Conservation (phyloP, 2,888 invertebrate genomes). For the Drosophila demipolita region DNA sequence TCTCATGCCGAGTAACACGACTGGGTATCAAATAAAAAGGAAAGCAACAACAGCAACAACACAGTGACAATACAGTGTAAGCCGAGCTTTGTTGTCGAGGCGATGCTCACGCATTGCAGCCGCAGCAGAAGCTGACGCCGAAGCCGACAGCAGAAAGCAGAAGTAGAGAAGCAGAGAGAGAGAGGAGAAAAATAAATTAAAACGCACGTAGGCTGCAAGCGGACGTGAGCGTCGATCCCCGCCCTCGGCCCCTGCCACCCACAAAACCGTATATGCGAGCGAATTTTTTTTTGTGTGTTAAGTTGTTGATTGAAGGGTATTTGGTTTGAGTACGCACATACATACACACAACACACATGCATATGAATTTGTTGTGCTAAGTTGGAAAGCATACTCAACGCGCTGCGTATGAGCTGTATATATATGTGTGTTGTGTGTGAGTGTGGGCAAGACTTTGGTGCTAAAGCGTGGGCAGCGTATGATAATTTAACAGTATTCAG, state of each 20-base stretch:
- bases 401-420: background rate
- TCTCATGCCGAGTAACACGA: background rate
- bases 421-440: background rate
- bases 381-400: background rate
- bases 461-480: slow-evolving; percentile 37
- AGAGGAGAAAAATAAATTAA: slow-evolving; percentile 59
- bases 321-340: slow-evolving; percentile 42
- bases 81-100: background rate
- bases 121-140: slow-evolving; percentile 2
- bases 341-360: background rate
- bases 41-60: background rate
- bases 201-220: slow-evolving; percentile 66
- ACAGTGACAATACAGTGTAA: background rate
- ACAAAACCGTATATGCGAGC: background rate
- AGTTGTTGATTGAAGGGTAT: slow-evolving; percentile 73
- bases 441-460: slow-evolving; percentile 23
- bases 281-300: slow-evolving; percentile 28
- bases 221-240: slow-evolving; percentile 22
- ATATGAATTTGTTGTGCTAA: background rate
- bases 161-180: slow-evolving; percentile 12
- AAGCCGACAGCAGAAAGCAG: slow-evolving; percentile 7
- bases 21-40: background rate
- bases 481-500: slow-evolving; percentile 16
- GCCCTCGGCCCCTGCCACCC: slow-evolving; percentile 8
- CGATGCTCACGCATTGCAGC: slow-evolving; percentile 4